Conservation (phyloP, 2,888 invertebrate genomes). For the Xiphydria camelus region DNA sequence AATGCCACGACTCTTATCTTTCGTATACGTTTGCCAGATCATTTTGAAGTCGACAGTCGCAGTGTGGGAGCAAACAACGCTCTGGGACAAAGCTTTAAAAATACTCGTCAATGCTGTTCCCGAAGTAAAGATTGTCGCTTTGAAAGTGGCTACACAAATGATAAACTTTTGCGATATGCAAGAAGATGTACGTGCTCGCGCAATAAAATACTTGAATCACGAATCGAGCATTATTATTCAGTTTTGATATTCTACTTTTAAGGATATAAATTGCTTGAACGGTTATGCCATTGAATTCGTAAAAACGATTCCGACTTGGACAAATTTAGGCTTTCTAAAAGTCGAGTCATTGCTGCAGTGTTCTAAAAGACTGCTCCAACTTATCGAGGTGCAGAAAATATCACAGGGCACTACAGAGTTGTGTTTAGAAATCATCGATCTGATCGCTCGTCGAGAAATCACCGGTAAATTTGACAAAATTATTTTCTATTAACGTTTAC, state of each 20-base stretch:
- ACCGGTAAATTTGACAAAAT: conserved; percentile 33
- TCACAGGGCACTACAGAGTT: conserved; percentile 30
- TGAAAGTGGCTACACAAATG: conserved; percentile 37
- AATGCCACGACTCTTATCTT: neutral
- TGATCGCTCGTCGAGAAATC: conserved; percentile 26
- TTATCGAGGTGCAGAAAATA: conserved; percentile 24
- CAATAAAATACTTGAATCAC: too few species aligned
- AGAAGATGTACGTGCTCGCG: conserved; percentile 30
- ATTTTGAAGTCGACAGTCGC: conserved; percentile 40
- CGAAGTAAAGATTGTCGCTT: conserved; percentile 39
- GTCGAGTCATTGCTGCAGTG: conserved; percentile 20
- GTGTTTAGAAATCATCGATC: conserved; percentile 40
- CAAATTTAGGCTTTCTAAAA: conserved; percentile 26
- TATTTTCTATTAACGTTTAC: neutral
- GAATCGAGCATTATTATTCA: too few species aligned
- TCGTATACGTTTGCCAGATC: too few species aligned
- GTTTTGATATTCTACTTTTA: too few species aligned
- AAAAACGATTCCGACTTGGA: conserved; percentile 39
- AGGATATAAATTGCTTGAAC: conserved; percentile 33
- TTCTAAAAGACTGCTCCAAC: conserved; percentile 22
- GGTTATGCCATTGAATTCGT: conserved; percentile 37
- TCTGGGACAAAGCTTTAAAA: conserved; percentile 34
- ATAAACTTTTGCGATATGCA: conserved; percentile 28
- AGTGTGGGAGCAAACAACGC: conserved; percentile 33
- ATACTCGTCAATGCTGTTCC: conserved; percentile 37